A percentile compares a stretch with the other conserved stretches of the same genome.
phyloP scores from a whole-genome alignment of 2,888 invertebrate genomes.

The Melinaea marsaeus region DNA sequence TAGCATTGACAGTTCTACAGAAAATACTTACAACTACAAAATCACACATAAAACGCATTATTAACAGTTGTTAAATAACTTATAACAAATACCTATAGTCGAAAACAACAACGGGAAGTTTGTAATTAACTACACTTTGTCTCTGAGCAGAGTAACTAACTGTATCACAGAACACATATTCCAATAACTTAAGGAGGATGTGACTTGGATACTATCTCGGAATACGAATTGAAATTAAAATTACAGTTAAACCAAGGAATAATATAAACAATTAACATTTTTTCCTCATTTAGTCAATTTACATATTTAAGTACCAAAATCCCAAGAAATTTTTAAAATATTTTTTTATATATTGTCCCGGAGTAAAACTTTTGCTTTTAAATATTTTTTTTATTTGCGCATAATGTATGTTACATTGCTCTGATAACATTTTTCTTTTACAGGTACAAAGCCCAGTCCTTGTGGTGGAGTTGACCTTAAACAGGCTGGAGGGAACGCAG shows the following conservation, averaged over 20 bases:
- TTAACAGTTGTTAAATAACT: not conserved
- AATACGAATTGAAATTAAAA: too few relatives aligned
- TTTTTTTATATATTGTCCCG: too few relatives aligned
- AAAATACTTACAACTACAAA: not conserved
- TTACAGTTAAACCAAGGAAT: too few relatives aligned
- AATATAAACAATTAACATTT: too few relatives aligned
- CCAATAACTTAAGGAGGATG: not conserved
- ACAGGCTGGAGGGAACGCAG: constrained; percentile 87
- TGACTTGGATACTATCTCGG: too few relatives aligned
- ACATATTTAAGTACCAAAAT: too few relatives aligned
- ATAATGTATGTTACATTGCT: not conserved
- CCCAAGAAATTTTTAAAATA: too few relatives aligned
- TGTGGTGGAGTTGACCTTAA: constrained; percentile 86
- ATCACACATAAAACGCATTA: not conserved
- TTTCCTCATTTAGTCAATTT: too few relatives aligned
- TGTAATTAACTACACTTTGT: constrained; percentile 1
- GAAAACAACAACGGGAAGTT: not conserved
- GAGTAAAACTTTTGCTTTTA: too few relatives aligned
- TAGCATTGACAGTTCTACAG: too few relatives aligned
- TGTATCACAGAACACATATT: not conserved
- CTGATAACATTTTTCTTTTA: constrained; percentile 12
- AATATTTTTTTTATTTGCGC: too few relatives aligned
- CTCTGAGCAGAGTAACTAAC: not conserved
- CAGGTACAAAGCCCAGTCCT: constrained; percentile 84
- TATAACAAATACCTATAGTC: not conserved